Percentiles rank a stretch among this genome's conserved stretches.
Conservation (phyloP, 1,140 invertebrate genomes). For the Plodia interpunctella region DNA sequence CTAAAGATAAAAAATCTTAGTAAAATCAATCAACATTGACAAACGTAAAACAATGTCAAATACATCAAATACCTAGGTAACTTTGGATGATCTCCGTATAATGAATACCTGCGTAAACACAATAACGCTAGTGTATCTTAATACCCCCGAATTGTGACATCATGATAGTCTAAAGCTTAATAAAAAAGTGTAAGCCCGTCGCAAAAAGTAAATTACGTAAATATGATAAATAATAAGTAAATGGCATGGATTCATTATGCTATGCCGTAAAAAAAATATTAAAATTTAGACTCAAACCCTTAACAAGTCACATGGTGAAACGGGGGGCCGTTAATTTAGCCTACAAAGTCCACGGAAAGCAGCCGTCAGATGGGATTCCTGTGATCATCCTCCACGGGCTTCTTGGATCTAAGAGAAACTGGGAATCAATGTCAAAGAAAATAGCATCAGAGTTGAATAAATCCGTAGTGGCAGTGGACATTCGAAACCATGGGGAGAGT, state of each 20-base stretch:
- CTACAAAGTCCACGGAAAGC: constrained; percentile 72
- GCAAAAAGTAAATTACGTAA: too few relatives aligned
- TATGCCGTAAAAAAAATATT: neutral
- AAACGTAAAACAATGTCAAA: too few relatives aligned
- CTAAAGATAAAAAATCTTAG: too few relatives aligned
- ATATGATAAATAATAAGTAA: neutral
- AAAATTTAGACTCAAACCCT: constrained; percentile 1
- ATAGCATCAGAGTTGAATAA: constrained; percentile 28
- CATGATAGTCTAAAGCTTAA: neutral
- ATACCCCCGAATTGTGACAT: too few relatives aligned
- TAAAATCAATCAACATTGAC: too few relatives aligned
- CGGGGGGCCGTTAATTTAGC: constrained; percentile 76
- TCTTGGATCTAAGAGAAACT: constrained; percentile 92
- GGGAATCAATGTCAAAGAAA: constrained; percentile 71
- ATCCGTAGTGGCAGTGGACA: constrained; percentile 83
- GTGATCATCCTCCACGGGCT: constrained; percentile 90
- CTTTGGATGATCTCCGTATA: too few relatives aligned
- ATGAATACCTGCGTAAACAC: too few relatives aligned
- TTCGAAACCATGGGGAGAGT: constrained; percentile 94
- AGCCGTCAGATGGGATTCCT: constrained; percentile 64
- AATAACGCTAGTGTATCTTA: too few relatives aligned
- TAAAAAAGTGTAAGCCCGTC: too few relatives aligned
- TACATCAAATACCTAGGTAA: too few relatives aligned
- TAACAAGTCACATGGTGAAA: neutral
- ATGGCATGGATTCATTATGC: constrained; percentile 29